These are phyloP conservation scores for Trochalopteron elliotii DNA, from an alignment of 2,113 vertebrate genomes.

Conservation along the genomic window DNA sequence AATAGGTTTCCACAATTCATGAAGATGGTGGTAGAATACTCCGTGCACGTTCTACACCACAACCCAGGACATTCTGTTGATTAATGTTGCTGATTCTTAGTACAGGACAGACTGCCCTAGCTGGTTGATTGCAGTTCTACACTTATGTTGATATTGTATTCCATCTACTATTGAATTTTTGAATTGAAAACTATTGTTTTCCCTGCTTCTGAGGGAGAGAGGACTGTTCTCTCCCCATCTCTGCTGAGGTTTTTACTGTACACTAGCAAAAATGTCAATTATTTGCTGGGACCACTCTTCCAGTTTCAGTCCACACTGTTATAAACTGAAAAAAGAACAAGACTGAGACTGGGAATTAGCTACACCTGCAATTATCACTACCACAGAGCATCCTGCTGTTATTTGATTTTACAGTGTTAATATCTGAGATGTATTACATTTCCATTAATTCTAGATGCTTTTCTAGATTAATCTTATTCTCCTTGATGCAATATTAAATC, in stretches of 20 bases:
- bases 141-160: neutral
- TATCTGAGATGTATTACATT: neutral
- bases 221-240: neutral
- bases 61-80: too few relatives aligned
- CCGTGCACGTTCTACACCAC: too few relatives aligned
- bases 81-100: neutral
- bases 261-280: neutral
- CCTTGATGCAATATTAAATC: neutral
- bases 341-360: neutral
- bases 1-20: too few relatives aligned
- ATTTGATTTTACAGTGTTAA: neutral
- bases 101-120: neutral
- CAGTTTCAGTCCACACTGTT: neutral
- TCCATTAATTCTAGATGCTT: neutral
- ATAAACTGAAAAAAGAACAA: neutral
- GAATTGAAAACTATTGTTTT: neutral
- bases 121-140: neutral
- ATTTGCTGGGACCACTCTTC: neutral
- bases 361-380: neutral
- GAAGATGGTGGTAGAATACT: too few relatives aligned
- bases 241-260: neutral
- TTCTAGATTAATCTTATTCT: neutral
- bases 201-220: neutral
- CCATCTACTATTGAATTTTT: neutral
- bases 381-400: neutral